Base-by-base conservation (phyloP, 2,888 invertebrate genomes). In the Mesorhabditis sp. region DNA sequence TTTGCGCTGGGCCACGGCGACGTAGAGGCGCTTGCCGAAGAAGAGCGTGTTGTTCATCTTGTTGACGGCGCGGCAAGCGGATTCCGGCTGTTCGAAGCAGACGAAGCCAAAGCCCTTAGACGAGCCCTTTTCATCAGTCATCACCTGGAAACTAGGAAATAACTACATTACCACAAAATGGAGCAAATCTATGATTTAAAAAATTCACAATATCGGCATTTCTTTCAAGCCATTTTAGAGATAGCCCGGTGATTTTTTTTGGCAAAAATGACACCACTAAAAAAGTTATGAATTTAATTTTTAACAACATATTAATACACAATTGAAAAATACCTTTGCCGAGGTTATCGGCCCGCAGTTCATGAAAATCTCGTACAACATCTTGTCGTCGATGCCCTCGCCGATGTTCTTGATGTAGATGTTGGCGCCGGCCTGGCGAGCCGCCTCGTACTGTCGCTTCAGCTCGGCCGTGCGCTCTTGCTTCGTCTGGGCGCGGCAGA, bases 401-500 rank as follows among this genome's bases (percentile, higher is more conserved):
- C 98, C 98, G 82, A 99, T 89, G 87, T 99, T 99, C 88, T 99
- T 99, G 1, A 99, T 97, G 87, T 98, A 98, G 81, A 99, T 90
- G 87, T 99, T 99, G 4, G 98, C 96, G 69, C 97, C 98, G 86
- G 89, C 88, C 84, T 89, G 90, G 64, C 80, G 74, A 72, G 82
- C 83, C 70, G 80, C 72, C 62, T 83, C 76, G 72, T 28, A 28
- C 86, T 93, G 93, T 72, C 95, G 92, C 86, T 95, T 95, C 41
- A 98, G 88, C 87, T 98, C 97, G 82, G 94, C 93, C 86, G 95
- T 95, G 72, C 98, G 92, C 87, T 98, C 97, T 13, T 93, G 93
- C 88, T 96, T 96, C 90, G 98, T 98, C 87, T 98, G 97, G 69
- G 98, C 98, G 75, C 97, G 92, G 45, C 96, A 96, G 10, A 97